phyloP scores from a whole-genome alignment of 2,797 vertebrate genomes.

The Pelochelys cantorii region DNA sequence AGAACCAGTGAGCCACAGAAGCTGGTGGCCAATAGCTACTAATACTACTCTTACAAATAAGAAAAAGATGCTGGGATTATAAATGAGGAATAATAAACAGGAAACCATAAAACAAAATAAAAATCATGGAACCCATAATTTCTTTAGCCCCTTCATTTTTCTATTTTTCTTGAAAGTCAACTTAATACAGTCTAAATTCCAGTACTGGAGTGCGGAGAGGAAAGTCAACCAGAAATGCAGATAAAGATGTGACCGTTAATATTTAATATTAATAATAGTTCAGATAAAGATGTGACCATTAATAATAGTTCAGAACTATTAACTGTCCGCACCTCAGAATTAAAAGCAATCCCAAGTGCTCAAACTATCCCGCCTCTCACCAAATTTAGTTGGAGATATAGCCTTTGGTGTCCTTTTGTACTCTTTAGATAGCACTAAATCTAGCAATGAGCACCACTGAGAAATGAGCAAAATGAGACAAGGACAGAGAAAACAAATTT shows the following conservation, averaged over 20 bases:
- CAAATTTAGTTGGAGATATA: neutral
- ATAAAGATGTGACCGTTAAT: too few species aligned
- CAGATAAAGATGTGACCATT: neutral
- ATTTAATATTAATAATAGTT: too few species aligned
- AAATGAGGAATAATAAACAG: neutral
- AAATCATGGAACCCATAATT: neutral
- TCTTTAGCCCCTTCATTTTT: neutral
- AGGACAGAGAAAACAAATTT: neutral
- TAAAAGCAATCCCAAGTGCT: neutral
- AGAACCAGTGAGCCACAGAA: neutral
- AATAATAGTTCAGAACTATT: conserved; percentile 39
- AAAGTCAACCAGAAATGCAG: neutral
- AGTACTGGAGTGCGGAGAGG: neutral
- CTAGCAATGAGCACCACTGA: neutral
- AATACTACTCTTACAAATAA: neutral
- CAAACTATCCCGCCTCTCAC: neutral
- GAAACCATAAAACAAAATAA: neutral
- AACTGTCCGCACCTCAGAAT: neutral
- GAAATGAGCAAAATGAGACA: neutral
- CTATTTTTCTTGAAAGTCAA: neutral
- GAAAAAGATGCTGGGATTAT: neutral
- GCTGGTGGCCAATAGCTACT: neutral
- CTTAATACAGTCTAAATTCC: conserved; percentile 11
- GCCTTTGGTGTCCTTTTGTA: neutral
- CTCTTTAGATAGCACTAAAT: neutral